phyloP scores from a whole-genome alignment of 2,113 vertebrate species.

The Echinops telfairi region DNA sequence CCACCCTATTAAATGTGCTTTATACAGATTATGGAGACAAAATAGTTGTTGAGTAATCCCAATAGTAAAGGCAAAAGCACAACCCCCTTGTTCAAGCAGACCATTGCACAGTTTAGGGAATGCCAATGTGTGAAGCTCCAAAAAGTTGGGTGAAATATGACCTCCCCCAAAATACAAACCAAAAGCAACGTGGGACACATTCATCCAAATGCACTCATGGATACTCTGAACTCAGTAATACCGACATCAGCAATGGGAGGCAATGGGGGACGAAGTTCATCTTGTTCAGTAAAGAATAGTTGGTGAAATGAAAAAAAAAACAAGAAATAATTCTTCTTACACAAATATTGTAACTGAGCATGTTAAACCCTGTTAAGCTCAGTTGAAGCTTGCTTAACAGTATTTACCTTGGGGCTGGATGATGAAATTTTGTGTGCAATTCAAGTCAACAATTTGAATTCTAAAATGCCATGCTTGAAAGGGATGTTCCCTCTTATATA shows the following conservation, averaged over 20 bases:
- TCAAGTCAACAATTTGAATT: constrained; percentile 77
- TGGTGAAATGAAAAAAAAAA: background rate
- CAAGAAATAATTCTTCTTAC: constrained; percentile 79
- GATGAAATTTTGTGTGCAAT: constrained; percentile 74
- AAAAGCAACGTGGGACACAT: no score
- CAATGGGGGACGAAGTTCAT: no score
- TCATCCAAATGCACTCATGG: no score
- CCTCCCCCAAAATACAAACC: background rate
- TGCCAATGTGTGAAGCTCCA: constrained; percentile 51
- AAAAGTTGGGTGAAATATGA: constrained; percentile 61
- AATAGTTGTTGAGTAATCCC: constrained; percentile 19
- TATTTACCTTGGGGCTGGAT: constrained; percentile 72
- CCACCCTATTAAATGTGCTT: constrained; percentile 31
- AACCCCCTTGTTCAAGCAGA: background rate
- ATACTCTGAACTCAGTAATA: no score
- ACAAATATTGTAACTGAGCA: constrained; percentile 80
- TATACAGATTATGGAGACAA: constrained; percentile 30
- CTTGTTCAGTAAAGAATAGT: no score
- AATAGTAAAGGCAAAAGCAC: constrained; percentile 42
- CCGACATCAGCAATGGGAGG: no score
- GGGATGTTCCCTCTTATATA: constrained; percentile 51
- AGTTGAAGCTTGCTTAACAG: constrained; percentile 77
- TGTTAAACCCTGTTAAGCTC: constrained; percentile 77
- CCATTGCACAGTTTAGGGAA: constrained; percentile 34
- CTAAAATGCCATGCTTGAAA: constrained; percentile 66